Evolutionary conservation across 2,888 invertebrate species (phyloP).

Genomic region (Leptinotarsa rubiginosa): DNA sequence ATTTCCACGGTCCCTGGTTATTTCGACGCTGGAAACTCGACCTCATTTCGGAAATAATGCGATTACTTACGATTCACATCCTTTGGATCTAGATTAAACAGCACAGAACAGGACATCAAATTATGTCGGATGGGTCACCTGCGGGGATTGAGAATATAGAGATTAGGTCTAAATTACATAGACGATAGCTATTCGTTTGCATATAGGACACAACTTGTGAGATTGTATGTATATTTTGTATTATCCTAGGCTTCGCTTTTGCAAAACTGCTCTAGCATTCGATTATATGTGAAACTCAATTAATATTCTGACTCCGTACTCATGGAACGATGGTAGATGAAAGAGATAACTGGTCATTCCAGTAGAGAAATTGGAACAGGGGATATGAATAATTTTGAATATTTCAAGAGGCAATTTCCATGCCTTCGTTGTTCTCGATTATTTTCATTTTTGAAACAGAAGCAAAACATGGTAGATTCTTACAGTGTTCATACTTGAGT

Average conservation of each 20-base stretch:
- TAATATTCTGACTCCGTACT: background rate
- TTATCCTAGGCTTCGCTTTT: background rate
- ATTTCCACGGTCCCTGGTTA: background rate
- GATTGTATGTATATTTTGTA: conserved; percentile 2
- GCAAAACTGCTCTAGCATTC: background rate
- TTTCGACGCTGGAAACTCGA: background rate
- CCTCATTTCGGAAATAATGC: conserved; percentile 1
- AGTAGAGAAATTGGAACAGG: no score
- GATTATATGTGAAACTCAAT: background rate
- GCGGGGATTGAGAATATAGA: conserved; percentile 4
- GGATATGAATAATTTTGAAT: no score
- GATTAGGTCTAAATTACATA: conserved; percentile 2
- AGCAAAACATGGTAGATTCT: no score
- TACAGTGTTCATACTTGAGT: no score
- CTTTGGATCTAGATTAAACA: conserved; percentile 7
- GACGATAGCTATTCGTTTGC: conserved; percentile 1
- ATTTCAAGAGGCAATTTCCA: no score
- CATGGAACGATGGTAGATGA: background rate
- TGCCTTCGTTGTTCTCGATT: no score
- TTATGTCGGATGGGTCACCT: conserved; percentile 7
- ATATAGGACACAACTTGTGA: background rate
- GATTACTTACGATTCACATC: background rate
- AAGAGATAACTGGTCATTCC: background rate
- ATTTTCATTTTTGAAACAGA: no score
- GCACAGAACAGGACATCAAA: conserved; percentile 1